Evolutionary conservation across 1,140 invertebrate genomes (phyloP).

Genomic region (Pantala flavescens): DNA sequence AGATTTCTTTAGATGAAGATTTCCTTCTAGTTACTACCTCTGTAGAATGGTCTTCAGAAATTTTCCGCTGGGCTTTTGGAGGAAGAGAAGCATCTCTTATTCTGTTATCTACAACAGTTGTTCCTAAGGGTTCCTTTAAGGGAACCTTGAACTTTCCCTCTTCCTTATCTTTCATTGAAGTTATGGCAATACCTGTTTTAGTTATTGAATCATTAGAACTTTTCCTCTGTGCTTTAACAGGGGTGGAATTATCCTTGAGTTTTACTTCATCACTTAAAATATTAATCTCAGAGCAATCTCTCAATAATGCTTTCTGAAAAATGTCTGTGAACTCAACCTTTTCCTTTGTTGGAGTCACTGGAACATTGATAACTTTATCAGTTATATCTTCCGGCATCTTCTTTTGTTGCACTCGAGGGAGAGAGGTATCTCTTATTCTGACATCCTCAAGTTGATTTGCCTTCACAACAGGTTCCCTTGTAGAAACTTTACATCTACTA

Average conservation of each 20-base stretch:
- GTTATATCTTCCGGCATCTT: neutral
- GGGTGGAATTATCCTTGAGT: neutral
- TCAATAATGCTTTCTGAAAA: neutral
- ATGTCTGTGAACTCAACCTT: neutral
- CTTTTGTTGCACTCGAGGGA: neutral
- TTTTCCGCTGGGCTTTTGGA: neutral
- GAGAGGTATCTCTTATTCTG: neutral
- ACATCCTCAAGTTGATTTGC: neutral
- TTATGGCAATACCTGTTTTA: neutral
- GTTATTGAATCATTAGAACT: neutral
- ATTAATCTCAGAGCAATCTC: neutral
- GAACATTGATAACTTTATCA: neutral
- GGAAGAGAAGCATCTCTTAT: neutral
- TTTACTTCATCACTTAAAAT: no score
- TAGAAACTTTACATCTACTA: no score
- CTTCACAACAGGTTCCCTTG: neutral
- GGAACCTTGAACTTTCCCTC: neutral
- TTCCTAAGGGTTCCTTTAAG: neutral
- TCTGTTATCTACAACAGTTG: conserved; percentile 25
- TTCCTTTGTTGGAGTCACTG: neutral
- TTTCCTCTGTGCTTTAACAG: neutral
- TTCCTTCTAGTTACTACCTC: conserved; percentile 20
- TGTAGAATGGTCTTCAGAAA: neutral
- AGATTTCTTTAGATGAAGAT: neutral
- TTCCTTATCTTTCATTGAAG: neutral